These are phyloP conservation scores for Sminthurides aquaticus DNA, from an alignment of 2,888 invertebrate species.

Conservation along the genomic window DNA sequence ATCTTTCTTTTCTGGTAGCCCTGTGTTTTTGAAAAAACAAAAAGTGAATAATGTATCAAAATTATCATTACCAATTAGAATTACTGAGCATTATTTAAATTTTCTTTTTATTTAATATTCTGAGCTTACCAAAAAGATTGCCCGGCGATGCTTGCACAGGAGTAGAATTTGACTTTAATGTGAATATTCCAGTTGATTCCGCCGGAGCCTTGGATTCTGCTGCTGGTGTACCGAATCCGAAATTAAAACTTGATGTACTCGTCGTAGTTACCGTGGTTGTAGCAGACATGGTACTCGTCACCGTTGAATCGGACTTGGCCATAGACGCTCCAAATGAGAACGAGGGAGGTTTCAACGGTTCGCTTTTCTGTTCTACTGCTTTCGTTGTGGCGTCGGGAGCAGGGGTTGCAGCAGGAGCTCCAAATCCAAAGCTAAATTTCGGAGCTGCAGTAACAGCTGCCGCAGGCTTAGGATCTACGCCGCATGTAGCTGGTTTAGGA, in stretches of 20 bases:
- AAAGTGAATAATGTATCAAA: too few species aligned
- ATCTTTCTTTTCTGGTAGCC: background rate
- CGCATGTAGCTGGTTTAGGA: constrained; percentile 45
- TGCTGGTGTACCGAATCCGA: too few species aligned
- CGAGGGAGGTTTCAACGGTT: background rate
- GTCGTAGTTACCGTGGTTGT: background rate
- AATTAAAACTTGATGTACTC: background rate
- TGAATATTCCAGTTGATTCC: background rate
- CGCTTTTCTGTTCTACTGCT: background rate
- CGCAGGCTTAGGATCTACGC: background rate
- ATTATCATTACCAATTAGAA: too few species aligned
- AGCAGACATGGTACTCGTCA: background rate
- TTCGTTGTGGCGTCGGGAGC: background rate
- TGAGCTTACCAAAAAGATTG: too few species aligned
- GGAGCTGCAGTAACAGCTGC: background rate
- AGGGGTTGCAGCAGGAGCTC: constrained; percentile 5
- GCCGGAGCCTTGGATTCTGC: too few species aligned
- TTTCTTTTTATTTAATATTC: too few species aligned
- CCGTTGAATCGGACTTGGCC: background rate
- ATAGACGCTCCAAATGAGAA: background rate
- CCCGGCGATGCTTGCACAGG: background rate
- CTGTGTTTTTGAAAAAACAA: too few species aligned
- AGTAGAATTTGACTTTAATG: background rate
- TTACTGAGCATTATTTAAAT: too few species aligned
- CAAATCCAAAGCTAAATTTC: constrained; percentile 22